Conservation (phyloP, 2,113 vertebrate species). For the Grallaria varia region DNA sequence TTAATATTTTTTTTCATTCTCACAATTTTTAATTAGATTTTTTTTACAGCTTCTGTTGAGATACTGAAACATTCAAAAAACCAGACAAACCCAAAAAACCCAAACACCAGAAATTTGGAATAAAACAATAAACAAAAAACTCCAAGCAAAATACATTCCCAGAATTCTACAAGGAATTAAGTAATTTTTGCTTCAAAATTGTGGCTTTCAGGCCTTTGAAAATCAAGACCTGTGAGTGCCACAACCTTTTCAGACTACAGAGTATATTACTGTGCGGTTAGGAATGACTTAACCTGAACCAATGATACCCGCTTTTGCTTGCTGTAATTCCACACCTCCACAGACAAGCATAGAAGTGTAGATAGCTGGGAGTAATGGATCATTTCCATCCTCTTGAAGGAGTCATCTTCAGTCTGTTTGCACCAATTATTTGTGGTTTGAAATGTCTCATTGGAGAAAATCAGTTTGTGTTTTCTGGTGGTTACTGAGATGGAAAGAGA, state of each 20-base stretch:
- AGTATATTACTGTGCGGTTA: background rate
- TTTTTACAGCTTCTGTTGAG: background rate
- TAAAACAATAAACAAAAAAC: fast-evolving
- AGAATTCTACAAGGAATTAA: background rate
- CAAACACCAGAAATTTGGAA: background rate
- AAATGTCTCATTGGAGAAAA: background rate
- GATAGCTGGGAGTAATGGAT: too few species aligned
- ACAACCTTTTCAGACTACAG: background rate
- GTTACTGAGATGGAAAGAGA: background rate
- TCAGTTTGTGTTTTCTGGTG: background rate
- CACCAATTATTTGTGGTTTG: background rate
- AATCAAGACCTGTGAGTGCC: background rate
- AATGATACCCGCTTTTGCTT: background rate
- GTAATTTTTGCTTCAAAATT: background rate
- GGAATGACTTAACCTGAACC: background rate
- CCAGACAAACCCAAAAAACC: too few species aligned
- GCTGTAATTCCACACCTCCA: background rate
- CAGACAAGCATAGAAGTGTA: background rate
- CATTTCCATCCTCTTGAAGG: background rate
- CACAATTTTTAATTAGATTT: fast-evolving
- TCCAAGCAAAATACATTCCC: background rate
- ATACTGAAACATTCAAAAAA: background rate
- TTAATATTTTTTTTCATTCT: background rate
- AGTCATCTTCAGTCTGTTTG: background rate
- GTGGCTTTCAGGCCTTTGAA: background rate